These are phyloP conservation scores for Staurois parvus DNA, from an alignment of 2,797 vertebrate genomes.

Conservation along the genomic window DNA sequence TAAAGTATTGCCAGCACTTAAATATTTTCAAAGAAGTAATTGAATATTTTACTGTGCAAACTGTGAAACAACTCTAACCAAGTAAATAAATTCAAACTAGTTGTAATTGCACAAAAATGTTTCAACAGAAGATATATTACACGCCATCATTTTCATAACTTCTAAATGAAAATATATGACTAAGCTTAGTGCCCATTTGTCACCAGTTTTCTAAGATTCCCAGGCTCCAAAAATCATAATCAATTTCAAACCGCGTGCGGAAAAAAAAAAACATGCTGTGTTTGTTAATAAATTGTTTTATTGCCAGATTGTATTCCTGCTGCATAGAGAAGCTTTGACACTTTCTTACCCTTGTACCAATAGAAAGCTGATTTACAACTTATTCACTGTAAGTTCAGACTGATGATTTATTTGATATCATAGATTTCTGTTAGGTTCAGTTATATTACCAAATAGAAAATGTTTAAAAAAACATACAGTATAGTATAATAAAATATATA, in stretches of 20 bases:
- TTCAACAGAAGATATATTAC: conserved; percentile 14
- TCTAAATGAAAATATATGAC: conserved; percentile 43
- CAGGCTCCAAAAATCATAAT: conserved; percentile 33
- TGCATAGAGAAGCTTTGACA: conserved; percentile 1
- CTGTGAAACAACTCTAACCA: not conserved
- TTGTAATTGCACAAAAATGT: conserved; percentile 21
- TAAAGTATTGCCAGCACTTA: not conserved
- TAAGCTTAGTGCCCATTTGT: conserved; percentile 32
- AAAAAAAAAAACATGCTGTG: conserved; percentile 23
- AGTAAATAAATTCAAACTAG: conserved; percentile 18
- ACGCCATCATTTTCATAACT: conserved; percentile 18
- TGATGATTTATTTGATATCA: not conserved
- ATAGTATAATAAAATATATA: too few species aligned
- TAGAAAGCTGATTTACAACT: not conserved
- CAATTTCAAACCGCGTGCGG: conserved; percentile 14
- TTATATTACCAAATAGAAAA: too few species aligned
- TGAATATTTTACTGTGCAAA: not conserved
- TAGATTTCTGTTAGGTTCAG: too few species aligned
- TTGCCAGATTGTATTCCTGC: not conserved
- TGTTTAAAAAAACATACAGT: too few species aligned
- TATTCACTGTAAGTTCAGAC: not conserved
- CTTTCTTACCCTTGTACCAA: not conserved
- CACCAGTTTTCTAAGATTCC: conserved; percentile 17
- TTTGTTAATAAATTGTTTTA: conserved; percentile 31
- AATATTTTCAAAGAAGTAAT: not conserved